Base-by-base conservation (phyloP, 1,140 invertebrate genomes). In the Gryllus bimaculatus region DNA sequence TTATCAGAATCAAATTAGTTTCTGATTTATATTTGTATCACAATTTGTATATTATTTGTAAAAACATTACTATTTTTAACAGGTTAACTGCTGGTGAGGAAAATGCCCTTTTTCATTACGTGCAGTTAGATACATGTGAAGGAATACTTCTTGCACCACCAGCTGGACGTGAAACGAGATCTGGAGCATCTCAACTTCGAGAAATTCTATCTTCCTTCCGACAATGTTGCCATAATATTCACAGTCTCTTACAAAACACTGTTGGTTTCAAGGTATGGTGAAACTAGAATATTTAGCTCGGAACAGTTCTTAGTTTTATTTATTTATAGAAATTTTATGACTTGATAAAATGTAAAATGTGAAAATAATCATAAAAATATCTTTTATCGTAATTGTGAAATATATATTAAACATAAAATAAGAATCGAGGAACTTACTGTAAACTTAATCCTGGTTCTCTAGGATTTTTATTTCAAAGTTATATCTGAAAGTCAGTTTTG, bases 201-300 rank as follows among this genome's bases (percentile, higher is more conserved):
- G 86, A 89, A n/a, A 90, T 94, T 75, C 78, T 94, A 0, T 84
- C 87, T 8, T 91, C 91, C 74, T 93, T 94, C 81, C 90, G 91
- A 73, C 85, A 84, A 79, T 90, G 90, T 48, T 90, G 90, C 83
- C 90, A 91, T 80, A 86, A 88, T 73, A 94, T 94, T 83, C 93
- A 93, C 81, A 87, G 86, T 73, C 82, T 94, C 3, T 84, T 95
- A 39, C 89, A 92, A 83, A 92, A 93, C 82, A 91, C 92, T 26
- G 88, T 92, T 54, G 82, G 87, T 81, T 90, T 89, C 82, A 88
- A 90, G 87, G 90, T 90, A 76, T 18, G 26, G 26, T 2, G 26
- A 39, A 39, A 39, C 26, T 39, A 2, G 26, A 2, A 39, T 39
- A 39, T 39, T 1, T 39, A 39, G 26, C 26, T 39, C 1, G 26